phyloP scores from a whole-genome alignment of 2,113 vertebrate species.

The Cyphomyrus discorhynchus region DNA sequence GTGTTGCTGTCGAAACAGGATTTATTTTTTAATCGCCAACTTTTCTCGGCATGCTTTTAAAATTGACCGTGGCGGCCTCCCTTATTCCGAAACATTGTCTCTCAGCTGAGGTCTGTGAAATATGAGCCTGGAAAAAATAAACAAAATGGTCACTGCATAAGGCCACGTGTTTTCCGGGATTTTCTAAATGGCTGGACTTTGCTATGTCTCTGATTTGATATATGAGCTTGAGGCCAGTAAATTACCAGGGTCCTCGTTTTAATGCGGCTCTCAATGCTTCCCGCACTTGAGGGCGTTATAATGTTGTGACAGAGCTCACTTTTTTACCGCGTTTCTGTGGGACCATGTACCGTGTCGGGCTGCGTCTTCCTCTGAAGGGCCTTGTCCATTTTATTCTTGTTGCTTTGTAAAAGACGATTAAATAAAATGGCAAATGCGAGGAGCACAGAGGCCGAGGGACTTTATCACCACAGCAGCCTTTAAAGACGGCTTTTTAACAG shows the following conservation, averaged over 20 bases:
- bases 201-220: not conserved
- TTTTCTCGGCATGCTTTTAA: not conserved
- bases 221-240: conserved; percentile 14
- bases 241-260: conserved; percentile 33
- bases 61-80: not conserved
- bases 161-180: not conserved
- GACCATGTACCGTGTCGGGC: conserved; percentile 43
- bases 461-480: conserved; percentile 26
- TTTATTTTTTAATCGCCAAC: not conserved
- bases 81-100: not conserved
- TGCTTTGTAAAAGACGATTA: conserved; percentile 42
- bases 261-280: conserved; percentile 37
- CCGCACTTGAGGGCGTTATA: conserved; percentile 25
- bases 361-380: conserved; percentile 48
- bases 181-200: not conserved
- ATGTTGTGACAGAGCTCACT: conserved; percentile 27
- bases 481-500: conserved; percentile 31
- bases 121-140: not conserved
- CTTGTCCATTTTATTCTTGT: conserved; percentile 5
- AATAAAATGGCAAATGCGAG: conserved; percentile 27
- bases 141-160: not conserved
- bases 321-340: conserved; percentile 26
- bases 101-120: not conserved
- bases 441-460: conserved; percentile 16
- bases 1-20: not conserved